Base-by-base conservation (phyloP, 2,797 vertebrate genomes). In the Chelmon rostratus region DNA sequence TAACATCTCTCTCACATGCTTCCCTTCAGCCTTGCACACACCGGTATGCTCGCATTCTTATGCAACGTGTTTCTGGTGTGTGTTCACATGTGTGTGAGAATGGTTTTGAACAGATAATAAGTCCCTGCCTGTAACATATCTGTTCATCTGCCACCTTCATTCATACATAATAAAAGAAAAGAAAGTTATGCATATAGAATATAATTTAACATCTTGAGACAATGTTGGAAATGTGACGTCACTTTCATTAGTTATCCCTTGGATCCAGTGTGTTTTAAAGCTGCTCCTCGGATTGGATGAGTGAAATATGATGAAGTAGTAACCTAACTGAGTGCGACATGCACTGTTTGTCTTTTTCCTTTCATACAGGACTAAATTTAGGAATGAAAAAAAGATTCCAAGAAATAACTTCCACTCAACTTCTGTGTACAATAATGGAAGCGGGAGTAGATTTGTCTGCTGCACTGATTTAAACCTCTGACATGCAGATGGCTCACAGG, bases 401-500 rank as follows among this genome's bases (percentile, higher is more conserved):
- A 85, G 73, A 86, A 91, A 86, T 74, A 13, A 76, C 73, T 81
- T 76, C 68, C 76, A 57, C 61, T 66, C 28, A 53, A 72, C 72
- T 68, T 87, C 81, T 87, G 79, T 79, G 47, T 82, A 79, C 81
- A 79, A 78, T 83, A 87, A 83, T 73, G 57, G 78, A 88, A 88
- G 69, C 56, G 37, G 73, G 71, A 89, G 71, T 85, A 83, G 74
- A 53, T 86, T 18, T 46, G 81, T 90, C 88, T 90, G 76, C 75
- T 72, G 66, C 21, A 37, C 81, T 67, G 76, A 94, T 94, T 91
- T 86, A 91, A 91, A 90, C 85, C 77, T 85, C 88, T 94, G 92
- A 93, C 88, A 66, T 86, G 81, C 83, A 90, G 80, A 92, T 90
- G 89, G 73, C 84, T 93, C 73, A 89, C 76, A 80, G 88, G 83